Percentiles rank a stretch among this genome's conserved stretches.
These are phyloP conservation scores for Falco biarmicus DNA, from an alignment of 2,797 vertebrate genomes.

Conservation along the genomic window DNA sequence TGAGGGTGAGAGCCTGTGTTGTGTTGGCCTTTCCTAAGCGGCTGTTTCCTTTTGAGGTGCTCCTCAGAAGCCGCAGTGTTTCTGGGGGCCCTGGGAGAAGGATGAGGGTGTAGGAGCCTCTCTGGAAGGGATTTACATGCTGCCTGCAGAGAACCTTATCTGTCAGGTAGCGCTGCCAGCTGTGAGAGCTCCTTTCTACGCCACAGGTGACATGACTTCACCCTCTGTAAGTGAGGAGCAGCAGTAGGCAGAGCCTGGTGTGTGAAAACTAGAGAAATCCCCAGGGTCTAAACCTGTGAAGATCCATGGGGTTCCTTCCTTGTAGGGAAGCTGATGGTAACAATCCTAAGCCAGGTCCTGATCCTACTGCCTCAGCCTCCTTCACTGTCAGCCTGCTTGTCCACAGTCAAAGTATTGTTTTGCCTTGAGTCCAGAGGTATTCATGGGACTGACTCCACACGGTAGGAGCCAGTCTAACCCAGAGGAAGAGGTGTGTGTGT, in stretches of 20 bases:
- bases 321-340: neutral
- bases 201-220: neutral
- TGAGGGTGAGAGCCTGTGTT: neutral
- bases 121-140: neutral
- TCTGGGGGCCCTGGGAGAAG: neutral
- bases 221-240: neutral
- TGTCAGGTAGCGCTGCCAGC: neutral
- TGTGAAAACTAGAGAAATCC: neutral
- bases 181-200: neutral
- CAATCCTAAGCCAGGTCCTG: neutral
- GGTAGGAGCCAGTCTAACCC: neutral
- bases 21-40: neutral
- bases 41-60: neutral
- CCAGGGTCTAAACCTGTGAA: neutral
- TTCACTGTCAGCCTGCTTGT: slow-evolving; percentile 8
- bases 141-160: neutral
- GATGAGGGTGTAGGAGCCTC: neutral
- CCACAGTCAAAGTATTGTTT: neutral
- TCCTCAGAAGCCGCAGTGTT: neutral
- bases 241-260: neutral
- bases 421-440: neutral
- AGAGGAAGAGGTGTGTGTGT: neutral
- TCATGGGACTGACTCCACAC: neutral
- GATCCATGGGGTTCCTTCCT: neutral
- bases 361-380: neutral